These are phyloP conservation scores for Wasmannia auropunctata DNA, from an alignment of 1,140 invertebrate species.

Conservation along the genomic window DNA sequence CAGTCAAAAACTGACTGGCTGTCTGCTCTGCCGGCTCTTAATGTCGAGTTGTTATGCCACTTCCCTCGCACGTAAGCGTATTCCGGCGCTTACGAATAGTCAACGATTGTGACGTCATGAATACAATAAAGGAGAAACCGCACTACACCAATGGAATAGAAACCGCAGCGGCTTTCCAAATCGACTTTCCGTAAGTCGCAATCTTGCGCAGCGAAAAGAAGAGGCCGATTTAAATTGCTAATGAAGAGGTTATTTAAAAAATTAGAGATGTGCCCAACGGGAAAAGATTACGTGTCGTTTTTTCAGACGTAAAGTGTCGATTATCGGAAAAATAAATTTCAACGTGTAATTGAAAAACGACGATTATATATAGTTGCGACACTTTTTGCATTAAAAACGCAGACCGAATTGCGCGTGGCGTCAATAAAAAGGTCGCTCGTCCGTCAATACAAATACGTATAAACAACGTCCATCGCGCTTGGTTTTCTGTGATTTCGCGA, in stretches of 20 bases:
- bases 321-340: neutral
- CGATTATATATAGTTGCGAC: neutral
- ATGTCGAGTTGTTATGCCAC: constrained; percentile 34
- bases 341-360: neutral
- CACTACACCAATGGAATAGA: neutral
- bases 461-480: neutral
- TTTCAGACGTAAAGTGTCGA: neutral
- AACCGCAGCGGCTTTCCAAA: neutral
- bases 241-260: neutral
- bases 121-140: constrained; percentile 26
- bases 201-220: neutral
- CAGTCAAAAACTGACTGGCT: constrained; percentile 45
- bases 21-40: constrained; percentile 13
- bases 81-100: constrained; percentile 33
- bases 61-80: constrained; percentile 24
- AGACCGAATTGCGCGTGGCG: neutral
- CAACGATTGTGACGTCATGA: constrained; percentile 34
- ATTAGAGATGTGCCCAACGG: neutral
- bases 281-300: neutral
- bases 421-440: constrained; percentile 4
- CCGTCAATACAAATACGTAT: neutral
- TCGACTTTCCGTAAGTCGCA: neutral
- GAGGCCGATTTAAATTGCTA: neutral
- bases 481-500: neutral
- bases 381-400: neutral